A percentile compares a stretch with the other conserved stretches of the same genome.
phyloP scores from a whole-genome alignment of 2,113 vertebrate species.

The Nothocercus nigrocapillus region DNA sequence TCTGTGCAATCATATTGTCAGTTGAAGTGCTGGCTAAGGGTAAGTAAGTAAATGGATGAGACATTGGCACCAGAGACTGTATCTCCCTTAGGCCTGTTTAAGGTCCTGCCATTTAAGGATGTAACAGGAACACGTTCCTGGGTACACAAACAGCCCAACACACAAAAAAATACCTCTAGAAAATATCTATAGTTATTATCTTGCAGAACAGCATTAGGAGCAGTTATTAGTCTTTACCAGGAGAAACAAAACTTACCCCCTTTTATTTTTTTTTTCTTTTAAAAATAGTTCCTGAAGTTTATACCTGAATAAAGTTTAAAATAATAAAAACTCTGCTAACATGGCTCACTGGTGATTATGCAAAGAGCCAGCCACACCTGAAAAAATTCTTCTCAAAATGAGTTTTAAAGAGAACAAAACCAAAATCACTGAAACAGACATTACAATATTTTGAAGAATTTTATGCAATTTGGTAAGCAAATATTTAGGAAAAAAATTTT shows the following conservation, averaged over 20 bases:
- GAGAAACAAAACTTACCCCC: not conserved
- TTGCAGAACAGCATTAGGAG: not conserved
- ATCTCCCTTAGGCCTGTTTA: not conserved
- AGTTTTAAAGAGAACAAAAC: not conserved
- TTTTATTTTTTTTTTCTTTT: not conserved
- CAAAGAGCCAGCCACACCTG: not conserved
- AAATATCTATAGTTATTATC: not conserved
- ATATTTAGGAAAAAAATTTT: accelerated
- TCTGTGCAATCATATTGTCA: not conserved
- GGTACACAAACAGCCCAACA: not conserved
- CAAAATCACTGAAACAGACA: not conserved
- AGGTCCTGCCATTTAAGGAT: not conserved
- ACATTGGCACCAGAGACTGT: not conserved
- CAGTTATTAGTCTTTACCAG: not conserved
- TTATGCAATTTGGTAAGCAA: not conserved
- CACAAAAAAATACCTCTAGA: not conserved
- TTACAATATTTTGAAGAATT: not conserved
- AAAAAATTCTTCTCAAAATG: not conserved
- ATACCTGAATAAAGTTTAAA: not conserved
- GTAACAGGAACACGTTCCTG: not conserved
- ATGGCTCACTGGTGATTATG: not conserved
- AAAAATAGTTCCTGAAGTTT: not conserved
- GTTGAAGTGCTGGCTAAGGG: not conserved
- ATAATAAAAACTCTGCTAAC: not conserved
- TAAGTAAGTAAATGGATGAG: not conserved